Evolutionary conservation across 2,888 invertebrate genomes (phyloP), one percentile per base, ranked within the genome.

Genomic region (Toxonevra muliebris): DNA sequence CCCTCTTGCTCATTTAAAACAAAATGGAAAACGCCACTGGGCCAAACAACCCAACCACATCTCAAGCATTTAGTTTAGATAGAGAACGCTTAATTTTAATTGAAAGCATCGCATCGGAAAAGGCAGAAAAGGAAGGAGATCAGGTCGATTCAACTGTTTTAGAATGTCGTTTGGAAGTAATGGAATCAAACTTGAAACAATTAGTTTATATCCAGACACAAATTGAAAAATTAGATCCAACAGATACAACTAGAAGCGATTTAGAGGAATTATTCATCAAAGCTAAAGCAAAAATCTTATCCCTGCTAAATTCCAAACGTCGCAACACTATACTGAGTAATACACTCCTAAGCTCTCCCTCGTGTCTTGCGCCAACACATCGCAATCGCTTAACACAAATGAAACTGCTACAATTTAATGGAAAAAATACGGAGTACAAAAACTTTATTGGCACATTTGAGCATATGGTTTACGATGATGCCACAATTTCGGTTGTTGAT

Each of bases 161-260:
- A n/a, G n/a, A n/a, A n/a, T n/a, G n/a, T n/a, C n/a, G n/a, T n/a
- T n/a, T n/a, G n/a, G n/a, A n/a, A n/a, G n/a, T n/a, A 53, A 53
- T 70, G 40, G 65, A 68, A 57, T 63, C 66, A 1, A 63, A 68
- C 52, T 66, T 70, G n/a, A 66, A 66, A 54, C 70, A 68, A 64
- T 40, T 65, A 17, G 54, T 52, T 4, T 53, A 70, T 53, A 57
- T 68, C 2, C 66, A 70, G 60, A 53, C 61, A 1, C 60, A 66
- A 66, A 70, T 70, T 42, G 68, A 70, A 66, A 19, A 52, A n/a
- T n/a, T 69, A 13, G 41, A 9, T 42, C 41, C 60, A 3, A n/a
- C 15, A 12, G 66, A 69, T 54, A 65, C 45, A 42, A 30, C 42
- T 3, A 20, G 63, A 57, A 42, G 62, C n/a, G n/a, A n/a, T n/a